Evolutionary conservation across 1,140 invertebrate species (phyloP).

Genomic region (Gonatopus flavifemur): DNA sequence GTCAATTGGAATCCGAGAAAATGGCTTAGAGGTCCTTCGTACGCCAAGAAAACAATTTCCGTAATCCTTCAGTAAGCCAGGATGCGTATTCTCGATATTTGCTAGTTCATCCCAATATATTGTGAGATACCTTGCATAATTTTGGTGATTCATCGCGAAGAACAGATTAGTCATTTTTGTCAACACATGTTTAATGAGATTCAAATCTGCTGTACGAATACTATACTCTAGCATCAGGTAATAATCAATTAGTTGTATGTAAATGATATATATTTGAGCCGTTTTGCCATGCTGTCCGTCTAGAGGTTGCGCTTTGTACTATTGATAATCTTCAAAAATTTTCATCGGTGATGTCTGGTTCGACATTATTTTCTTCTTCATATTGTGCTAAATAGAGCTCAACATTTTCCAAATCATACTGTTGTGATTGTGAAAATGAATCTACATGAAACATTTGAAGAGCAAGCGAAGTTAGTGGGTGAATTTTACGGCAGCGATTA

Average conservation of each 20-base stretch:
- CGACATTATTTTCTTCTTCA: neutral
- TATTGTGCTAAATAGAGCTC: neutral
- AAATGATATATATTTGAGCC: constrained; percentile 24
- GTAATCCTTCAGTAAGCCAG: constrained; percentile 17
- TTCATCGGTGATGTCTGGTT: neutral
- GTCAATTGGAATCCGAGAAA: neutral
- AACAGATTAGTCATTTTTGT: neutral
- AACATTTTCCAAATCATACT: neutral
- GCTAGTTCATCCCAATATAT: neutral
- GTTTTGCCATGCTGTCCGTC: constrained; percentile 24
- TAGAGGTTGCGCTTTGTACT: neutral
- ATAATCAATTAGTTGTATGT: constrained; percentile 22
- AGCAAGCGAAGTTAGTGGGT: constrained; percentile 23
- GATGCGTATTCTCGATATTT: constrained; percentile 14
- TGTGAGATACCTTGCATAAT: neutral
- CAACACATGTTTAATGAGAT: constrained; percentile 20
- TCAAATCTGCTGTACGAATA: constrained; percentile 26
- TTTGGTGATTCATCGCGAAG: neutral
- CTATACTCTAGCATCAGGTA: constrained; percentile 19
- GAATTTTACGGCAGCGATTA: constrained; percentile 29
- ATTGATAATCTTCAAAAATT: neutral
- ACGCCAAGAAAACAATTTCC: constrained; percentile 4
- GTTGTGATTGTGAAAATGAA: neutral
- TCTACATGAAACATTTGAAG: neutral
- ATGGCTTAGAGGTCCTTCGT: neutral